phyloP scores from a whole-genome alignment of 2,113 vertebrate genomes.

The Rhegmatorhina hoffmannsi region DNA sequence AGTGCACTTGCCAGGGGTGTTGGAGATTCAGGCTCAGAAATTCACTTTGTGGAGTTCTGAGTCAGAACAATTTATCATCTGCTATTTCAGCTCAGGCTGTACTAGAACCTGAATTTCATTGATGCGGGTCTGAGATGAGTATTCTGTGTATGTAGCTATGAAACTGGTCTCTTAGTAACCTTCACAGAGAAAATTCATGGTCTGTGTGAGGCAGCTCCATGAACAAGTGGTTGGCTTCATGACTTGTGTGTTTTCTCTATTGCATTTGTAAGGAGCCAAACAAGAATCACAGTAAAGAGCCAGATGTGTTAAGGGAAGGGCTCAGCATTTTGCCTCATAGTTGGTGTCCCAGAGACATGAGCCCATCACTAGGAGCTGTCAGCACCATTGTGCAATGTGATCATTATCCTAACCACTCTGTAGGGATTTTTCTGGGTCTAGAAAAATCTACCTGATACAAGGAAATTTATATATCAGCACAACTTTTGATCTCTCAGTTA shows the following conservation, averaged over 20 bases:
- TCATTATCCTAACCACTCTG: rapidly evolving
- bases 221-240: not conserved
- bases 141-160: not conserved
- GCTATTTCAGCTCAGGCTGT: not conserved
- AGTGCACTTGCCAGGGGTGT: not conserved
- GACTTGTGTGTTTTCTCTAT: not conserved
- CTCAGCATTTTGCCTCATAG: not conserved
- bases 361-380: not conserved
- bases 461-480: not conserved
- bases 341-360: not conserved
- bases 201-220: not conserved
- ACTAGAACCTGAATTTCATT: not conserved
- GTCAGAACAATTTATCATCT: not conserved
- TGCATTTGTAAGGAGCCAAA: not conserved
- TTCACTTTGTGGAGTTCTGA: not conserved
- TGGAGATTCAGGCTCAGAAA: not conserved
- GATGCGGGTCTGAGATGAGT: not conserved
- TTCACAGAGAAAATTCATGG: not conserved
- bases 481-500: not conserved
- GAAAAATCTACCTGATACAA: not conserved
- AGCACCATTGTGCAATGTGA: not conserved
- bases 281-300: rapidly evolving
- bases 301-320: not conserved
- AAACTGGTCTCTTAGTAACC: not conserved
- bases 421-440: not conserved